Conservation (phyloP, 2,113 vertebrate species). For the Cyphomyrus plagiostoma region DNA sequence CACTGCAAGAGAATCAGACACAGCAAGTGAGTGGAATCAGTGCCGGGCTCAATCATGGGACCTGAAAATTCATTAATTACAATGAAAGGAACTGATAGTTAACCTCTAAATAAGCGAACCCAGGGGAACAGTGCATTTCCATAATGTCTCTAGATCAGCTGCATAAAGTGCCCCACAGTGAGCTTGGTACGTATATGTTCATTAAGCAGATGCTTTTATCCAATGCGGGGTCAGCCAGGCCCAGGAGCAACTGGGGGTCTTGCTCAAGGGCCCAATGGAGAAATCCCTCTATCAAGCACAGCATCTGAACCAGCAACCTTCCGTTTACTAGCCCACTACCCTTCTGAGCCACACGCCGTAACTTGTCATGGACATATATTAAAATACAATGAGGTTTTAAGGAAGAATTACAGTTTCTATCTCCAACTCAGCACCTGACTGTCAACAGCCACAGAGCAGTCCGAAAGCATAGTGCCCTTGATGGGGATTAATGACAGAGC, state of each 20-base stretch:
- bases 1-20: constrained; percentile 40
- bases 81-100: background rate
- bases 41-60: background rate
- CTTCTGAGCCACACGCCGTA: background rate
- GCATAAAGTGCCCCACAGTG: background rate
- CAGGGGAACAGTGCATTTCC: background rate
- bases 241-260: background rate
- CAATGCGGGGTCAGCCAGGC: background rate
- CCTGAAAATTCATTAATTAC: background rate
- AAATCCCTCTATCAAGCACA: background rate
- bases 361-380: background rate
- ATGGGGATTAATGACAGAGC: background rate
- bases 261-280: background rate
- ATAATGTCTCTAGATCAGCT: background rate
- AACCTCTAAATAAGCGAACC: background rate
- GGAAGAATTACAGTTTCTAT: background rate
- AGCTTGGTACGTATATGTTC: background rate
- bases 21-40: background rate
- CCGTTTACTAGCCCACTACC: background rate
- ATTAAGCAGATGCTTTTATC: background rate
- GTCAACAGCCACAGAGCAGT: background rate
- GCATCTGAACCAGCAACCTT: background rate
- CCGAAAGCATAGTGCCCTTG: background rate
- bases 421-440: background rate
- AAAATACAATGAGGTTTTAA: background rate